Percentiles rank a stretch among this genome's conserved stretches.
phyloP scores from a whole-genome alignment of 2,113 vertebrate genomes.

The Cervus canadensis region DNA sequence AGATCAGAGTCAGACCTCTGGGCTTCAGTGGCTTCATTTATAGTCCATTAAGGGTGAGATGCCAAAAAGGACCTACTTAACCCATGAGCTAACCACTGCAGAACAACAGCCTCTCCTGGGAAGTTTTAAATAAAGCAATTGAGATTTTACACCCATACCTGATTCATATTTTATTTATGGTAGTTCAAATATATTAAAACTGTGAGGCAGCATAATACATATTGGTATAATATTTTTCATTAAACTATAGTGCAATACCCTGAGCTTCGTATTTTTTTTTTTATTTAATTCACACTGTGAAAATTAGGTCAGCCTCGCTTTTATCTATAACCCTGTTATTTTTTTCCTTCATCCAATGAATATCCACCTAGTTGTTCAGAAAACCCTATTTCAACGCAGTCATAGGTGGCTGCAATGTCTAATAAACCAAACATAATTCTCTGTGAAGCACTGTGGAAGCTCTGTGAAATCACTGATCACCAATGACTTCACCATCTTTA shows the following conservation, averaged over 20 bases:
- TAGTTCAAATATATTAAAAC: slow-evolving; percentile 58
- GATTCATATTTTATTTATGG: slow-evolving; percentile 70
- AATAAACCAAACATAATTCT: slow-evolving; percentile 47
- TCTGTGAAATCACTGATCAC: not conserved
- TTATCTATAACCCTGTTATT: slow-evolving; percentile 15
- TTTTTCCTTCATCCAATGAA: slow-evolving; percentile 53
- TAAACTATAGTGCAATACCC: slow-evolving; percentile 44
- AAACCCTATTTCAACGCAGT: slow-evolving; percentile 21
- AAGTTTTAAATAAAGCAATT: slow-evolving; percentile 54
- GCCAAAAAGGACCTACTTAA: slow-evolving; percentile 1
- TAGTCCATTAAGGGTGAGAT: not conserved
- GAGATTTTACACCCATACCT: slow-evolving; percentile 23
- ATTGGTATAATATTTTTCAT: slow-evolving; percentile 62
- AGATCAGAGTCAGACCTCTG: not conserved
- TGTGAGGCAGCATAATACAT: slow-evolving; percentile 23
- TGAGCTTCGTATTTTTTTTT: slow-evolving; percentile 25
- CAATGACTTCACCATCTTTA: not conserved
- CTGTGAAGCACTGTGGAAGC: not conserved
- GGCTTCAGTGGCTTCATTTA: not conserved
- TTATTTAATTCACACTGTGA: slow-evolving; percentile 47
- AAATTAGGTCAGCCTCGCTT: slow-evolving; percentile 50
- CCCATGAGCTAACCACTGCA: not conserved
- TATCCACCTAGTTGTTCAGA: slow-evolving; percentile 30
- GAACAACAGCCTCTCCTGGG: slow-evolving; percentile 34
- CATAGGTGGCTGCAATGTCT: not conserved